These are phyloP conservation scores for Paragorgia papillata DNA, from an alignment of 92 coral and sea anemone species.

Conservation along the genomic window DNA sequence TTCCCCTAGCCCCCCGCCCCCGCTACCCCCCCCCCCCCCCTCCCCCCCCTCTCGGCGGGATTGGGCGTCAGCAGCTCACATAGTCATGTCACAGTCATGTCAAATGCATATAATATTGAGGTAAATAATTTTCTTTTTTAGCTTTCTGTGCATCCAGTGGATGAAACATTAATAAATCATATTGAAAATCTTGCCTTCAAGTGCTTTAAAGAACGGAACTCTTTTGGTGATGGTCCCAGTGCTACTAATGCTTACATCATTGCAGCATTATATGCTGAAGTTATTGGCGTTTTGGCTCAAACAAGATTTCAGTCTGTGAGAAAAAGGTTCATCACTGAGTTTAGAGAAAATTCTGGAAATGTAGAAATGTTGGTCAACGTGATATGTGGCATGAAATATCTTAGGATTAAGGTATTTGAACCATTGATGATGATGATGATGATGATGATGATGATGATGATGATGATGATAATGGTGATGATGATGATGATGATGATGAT, in stretches of 20 bases:
- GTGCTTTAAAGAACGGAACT: constrained; percentile 85
- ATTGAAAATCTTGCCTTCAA: constrained; percentile 90
- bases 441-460: no score
- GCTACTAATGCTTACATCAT: constrained; percentile 85
- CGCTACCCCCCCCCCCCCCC: no score
- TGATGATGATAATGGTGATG: no score
- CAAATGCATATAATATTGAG: no score
- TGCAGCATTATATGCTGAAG: constrained; percentile 99
- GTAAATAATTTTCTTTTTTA: constrained; percentile 46
- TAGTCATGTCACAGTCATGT: no score
- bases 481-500: no score
- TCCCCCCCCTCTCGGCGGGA: no score
- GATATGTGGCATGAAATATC: constrained; percentile 99
- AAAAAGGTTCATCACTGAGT: constrained; percentile 85
- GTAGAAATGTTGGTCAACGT: constrained; percentile 79
- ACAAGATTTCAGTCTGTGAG: constrained; percentile 86
- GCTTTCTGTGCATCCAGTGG: constrained; percentile 93
- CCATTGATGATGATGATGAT: no score
- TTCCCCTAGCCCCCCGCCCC: no score
- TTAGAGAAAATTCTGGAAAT: constrained; percentile 82
- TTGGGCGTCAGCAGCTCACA: no score
- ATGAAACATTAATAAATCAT: constrained; percentile 78
- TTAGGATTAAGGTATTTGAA: constrained; percentile 85
- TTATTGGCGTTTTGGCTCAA: constrained; percentile 86
- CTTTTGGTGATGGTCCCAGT: constrained; percentile 72